A percentile compares a stretch with the other conserved stretches of the same genome.
Evolutionary conservation across 2,888 invertebrate species (phyloP).

Genomic region (Lathronympha strigana): DNA sequence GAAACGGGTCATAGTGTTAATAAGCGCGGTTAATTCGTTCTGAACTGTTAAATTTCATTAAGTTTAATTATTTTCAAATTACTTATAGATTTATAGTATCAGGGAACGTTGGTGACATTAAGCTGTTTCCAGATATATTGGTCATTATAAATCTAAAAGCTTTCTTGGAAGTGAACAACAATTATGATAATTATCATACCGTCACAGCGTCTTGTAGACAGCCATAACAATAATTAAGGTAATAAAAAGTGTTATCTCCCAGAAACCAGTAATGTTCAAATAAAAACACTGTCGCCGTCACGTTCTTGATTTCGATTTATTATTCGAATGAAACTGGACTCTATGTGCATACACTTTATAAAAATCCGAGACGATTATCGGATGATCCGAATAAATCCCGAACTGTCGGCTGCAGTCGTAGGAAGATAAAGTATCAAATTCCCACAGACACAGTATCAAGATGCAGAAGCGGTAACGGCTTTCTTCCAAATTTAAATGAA

Average conservation of each 20-base stretch:
- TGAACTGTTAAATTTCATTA: neutral
- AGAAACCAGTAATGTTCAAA: constrained; percentile 76
- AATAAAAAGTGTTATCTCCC: constrained; percentile 74
- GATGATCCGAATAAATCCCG: constrained; percentile 14
- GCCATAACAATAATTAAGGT: constrained; percentile 76
- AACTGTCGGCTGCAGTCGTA: constrained; percentile 41
- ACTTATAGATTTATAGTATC: constrained; percentile 32
- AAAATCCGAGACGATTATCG: constrained; percentile 41
- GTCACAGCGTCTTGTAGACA: constrained; percentile 64
- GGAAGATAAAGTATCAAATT: constrained; percentile 74
- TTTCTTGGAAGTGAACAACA: constrained; percentile 68
- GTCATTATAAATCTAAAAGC: constrained; percentile 52
- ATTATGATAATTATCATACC: constrained; percentile 77
- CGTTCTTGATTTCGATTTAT: constrained; percentile 72
- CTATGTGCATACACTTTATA: constrained; percentile 16
- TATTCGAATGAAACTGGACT: constrained; percentile 45
- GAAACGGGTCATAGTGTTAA: no score
- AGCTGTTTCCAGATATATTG: constrained; percentile 48
- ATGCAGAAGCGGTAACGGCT: constrained; percentile 65
- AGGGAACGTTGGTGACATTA: constrained; percentile 27
- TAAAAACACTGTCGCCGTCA: constrained; percentile 70
- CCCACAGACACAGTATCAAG: constrained; percentile 68
- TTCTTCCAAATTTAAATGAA: constrained; percentile 74
- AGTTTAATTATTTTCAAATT: no score
- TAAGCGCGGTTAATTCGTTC: no score